Conservation (phyloP, 2,797 vertebrate genomes). For the Synaphobranchus kaupii region DNA sequence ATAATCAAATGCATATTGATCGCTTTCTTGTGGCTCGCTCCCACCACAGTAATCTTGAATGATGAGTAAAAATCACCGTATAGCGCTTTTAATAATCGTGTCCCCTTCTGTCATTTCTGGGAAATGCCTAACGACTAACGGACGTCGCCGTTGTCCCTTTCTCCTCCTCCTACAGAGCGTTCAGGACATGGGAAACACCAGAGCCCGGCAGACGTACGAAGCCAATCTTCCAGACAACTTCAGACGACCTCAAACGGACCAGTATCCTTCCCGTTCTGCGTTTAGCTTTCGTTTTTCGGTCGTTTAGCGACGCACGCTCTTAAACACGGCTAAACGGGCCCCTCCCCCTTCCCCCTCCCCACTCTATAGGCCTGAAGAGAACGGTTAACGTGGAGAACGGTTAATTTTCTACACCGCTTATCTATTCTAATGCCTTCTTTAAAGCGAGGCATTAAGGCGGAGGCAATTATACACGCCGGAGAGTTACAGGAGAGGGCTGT, state of each 20-base stretch:
- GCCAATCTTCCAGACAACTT: slow-evolving; percentile 95
- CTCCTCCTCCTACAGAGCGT: slow-evolving; percentile 77
- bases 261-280: slow-evolving; percentile 84
- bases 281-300: slow-evolving; percentile 19
- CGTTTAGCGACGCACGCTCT: neutral
- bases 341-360: neutral
- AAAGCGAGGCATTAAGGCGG: neutral
- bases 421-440: neutral
- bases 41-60: slow-evolving; percentile 5
- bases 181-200: slow-evolving; percentile 96
- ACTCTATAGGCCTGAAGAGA: neutral
- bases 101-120: neutral
- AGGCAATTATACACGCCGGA: neutral
- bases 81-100: neutral
- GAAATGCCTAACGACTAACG: neutral
- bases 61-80: slow-evolving; percentile 1
- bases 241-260: slow-evolving; percentile 94
- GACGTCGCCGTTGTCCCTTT: neutral
- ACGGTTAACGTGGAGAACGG: neutral
- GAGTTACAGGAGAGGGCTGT: neutral
- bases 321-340: neutral
- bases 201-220: slow-evolving; percentile 90
- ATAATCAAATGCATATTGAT: slow-evolving; percentile 31
- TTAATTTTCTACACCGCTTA: neutral
- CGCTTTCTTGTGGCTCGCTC: slow-evolving; percentile 39